These are phyloP conservation scores for Endotricha flammealis DNA, from an alignment of 2,888 invertebrate species.

Conservation along the genomic window DNA sequence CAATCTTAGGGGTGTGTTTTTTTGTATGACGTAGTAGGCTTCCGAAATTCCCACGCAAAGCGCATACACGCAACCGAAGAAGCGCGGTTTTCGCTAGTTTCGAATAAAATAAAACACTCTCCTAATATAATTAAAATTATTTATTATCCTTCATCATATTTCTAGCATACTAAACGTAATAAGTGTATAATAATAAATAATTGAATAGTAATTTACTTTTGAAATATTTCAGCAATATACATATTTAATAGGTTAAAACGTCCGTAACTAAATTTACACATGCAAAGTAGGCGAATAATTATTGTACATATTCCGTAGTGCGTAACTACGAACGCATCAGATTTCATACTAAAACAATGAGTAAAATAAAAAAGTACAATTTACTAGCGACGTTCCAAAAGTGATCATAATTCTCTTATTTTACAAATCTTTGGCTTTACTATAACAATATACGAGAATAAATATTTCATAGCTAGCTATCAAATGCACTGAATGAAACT, in stretches of 20 bases:
- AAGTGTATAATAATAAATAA: conserved; percentile 79
- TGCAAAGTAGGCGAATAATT: conserved; percentile 73
- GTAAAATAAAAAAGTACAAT: conserved; percentile 42
- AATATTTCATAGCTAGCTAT: conserved; percentile 52
- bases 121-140: conserved; percentile 79
- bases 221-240: conserved; percentile 75
- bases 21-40: too few species aligned
- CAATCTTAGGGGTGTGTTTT: too few species aligned
- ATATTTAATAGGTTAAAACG: conserved; percentile 64
- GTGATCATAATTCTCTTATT: conserved; percentile 60
- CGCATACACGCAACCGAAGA: too few species aligned
- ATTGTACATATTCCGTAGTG: conserved; percentile 66
- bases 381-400: conserved; percentile 59
- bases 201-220: conserved; percentile 77
- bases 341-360: conserved; percentile 24
- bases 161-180: conserved; percentile 80
- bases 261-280: conserved; percentile 59
- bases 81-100: too few species aligned
- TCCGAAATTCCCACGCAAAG: too few species aligned
- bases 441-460: conserved; percentile 70
- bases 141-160: conserved; percentile 80
- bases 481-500: conserved; percentile 37
- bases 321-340: conserved; percentile 46
- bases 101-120: conserved; percentile 54
- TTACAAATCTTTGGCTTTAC: conserved; percentile 71